phyloP scores from a whole-genome alignment of 2,797 vertebrate genomes.

The Xiphorhynchus erythropygius region DNA sequence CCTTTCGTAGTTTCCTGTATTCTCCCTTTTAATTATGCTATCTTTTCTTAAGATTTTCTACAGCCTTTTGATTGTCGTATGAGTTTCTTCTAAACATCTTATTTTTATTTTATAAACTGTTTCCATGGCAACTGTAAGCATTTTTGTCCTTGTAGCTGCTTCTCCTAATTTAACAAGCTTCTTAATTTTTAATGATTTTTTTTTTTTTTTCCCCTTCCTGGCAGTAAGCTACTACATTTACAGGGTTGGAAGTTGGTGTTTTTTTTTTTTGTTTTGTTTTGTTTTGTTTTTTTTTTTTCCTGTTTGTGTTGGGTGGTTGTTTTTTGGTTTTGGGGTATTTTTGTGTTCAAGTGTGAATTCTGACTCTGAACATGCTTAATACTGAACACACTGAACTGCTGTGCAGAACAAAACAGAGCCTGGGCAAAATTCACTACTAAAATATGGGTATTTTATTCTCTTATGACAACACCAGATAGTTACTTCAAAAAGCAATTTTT shows the following conservation, averaged over 20 bases:
- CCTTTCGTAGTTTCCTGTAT: neutral
- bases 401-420: neutral
- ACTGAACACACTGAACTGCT: neutral
- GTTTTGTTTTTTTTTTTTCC: neutral
- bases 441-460: neutral
- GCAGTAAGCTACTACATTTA: neutral
- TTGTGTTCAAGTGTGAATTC: neutral
- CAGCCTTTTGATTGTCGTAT: neutral
- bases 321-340: neutral
- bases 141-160: neutral
- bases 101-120: constrained; percentile 21
- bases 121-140: neutral
- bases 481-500: neutral
- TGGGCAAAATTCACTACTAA: neutral
- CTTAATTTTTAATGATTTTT: neutral
- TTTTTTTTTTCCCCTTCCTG: fast-evolving
- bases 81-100: neutral
- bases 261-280: no score
- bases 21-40: neutral
- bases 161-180: neutral
- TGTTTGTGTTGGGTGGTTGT: no score
- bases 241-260: neutral
- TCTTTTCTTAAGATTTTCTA: neutral
- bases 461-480: neutral
- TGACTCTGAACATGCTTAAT: neutral